phyloP scores from a whole-genome alignment of 2,797 vertebrate genomes.

The Arctocebus calabarensis region DNA sequence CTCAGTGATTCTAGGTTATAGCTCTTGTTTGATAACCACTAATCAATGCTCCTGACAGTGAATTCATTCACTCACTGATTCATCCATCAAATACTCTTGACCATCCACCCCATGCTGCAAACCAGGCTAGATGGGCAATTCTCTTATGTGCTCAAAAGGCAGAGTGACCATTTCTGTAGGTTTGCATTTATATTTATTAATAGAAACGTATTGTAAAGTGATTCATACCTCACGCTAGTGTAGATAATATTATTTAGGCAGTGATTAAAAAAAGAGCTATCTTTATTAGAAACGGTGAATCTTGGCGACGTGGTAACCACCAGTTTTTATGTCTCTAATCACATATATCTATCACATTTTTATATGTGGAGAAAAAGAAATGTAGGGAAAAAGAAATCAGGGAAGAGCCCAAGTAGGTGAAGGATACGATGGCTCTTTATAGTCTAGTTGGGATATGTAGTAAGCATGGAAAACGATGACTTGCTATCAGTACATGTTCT shows the following conservation, averaged over 20 bases:
- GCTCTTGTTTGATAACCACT: conserved; percentile 32
- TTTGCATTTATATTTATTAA: conserved; percentile 35
- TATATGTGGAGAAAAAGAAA: neutral
- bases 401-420: neutral
- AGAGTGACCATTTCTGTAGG: neutral
- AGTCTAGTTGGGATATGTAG: neutral
- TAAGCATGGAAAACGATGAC: neutral
- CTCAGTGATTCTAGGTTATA: neutral
- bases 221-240: neutral
- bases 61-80: conserved; percentile 34
- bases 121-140: neutral
- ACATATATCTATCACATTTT: neutral
- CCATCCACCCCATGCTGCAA: neutral
- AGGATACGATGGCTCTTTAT: neutral
- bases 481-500: neutral
- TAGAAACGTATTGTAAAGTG: neutral
- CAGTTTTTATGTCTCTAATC: neutral
- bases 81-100: conserved; percentile 7
- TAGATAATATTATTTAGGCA: neutral
- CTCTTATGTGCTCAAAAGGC: conserved; percentile 19
- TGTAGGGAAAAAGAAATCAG: neutral
- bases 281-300: neutral
- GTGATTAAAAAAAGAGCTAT: neutral
- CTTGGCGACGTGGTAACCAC: neutral
- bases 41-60: neutral